Conservation (phyloP, 2,888 invertebrate genomes). For the Lymantria monacha region DNA sequence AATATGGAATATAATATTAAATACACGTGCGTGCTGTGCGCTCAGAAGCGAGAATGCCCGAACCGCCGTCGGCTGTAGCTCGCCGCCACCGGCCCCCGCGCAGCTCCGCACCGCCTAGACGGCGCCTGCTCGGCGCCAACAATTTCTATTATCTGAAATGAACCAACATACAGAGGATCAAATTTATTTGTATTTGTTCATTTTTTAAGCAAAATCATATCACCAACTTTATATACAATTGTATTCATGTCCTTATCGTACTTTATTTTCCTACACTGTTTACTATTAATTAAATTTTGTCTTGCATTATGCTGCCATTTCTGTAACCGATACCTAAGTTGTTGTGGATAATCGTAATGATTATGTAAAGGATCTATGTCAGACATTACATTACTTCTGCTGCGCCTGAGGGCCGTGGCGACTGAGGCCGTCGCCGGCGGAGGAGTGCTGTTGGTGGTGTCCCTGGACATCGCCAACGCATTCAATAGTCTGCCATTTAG, state of each 20-base stretch:
- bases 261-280: not conserved
- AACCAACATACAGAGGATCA: not conserved
- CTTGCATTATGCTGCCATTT: not conserved
- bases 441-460: too few species aligned
- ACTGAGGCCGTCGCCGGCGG: too few species aligned
- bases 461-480: too few species aligned
- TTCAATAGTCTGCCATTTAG: too few species aligned
- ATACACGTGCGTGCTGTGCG: too few species aligned
- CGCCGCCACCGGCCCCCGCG: too few species aligned
- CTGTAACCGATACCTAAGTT: not conserved
- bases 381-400: not conserved
- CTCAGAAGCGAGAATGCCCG: too few species aligned
- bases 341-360: slow-evolving; percentile 4
- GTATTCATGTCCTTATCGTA: not conserved
- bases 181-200: not conserved
- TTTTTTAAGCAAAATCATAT: not conserved
- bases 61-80: too few species aligned
- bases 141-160: not conserved
- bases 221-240: not conserved
- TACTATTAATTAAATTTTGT: not conserved
- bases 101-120: too few species aligned
- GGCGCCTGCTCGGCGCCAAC: too few species aligned
- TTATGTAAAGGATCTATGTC: not conserved
- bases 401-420: too few species aligned
- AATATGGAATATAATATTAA: too few species aligned